Evolutionary conservation across 1,140 invertebrate species (phyloP), one percentile per base, ranked within the genome.

Genomic region (Drosophila tsacasi): DNA sequence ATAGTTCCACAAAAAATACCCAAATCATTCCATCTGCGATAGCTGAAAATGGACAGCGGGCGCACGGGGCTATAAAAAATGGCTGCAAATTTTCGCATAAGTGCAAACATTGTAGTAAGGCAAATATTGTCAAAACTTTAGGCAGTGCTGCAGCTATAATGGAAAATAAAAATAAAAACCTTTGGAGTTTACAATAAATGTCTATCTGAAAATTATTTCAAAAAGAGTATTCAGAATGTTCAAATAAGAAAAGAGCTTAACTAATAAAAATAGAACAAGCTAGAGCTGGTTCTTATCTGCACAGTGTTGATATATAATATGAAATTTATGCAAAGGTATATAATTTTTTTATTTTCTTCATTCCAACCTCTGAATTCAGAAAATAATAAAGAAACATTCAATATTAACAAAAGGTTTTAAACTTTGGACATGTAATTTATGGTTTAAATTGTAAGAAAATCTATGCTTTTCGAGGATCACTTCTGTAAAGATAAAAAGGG

Each of bases 111-210:
- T 76, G 79, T 76, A 13, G 49, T 71, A 69, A 65, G 75, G 61
- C 84, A 90, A 89, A 89, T 90, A 89, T 89, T 89, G 90, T 76
- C 81, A 90, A 71, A 75, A 84, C 75, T 84, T 89, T 89, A 73
- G 90, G 76, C 81, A 81, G 32, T 35, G 39, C 66, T 39, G 23
- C 52, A 73, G 35, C 27, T 25, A 10, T 49, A 74, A 72, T 62
- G 77, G 71, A 77, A 68, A 67, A 47, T 19, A 63, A n/a, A 64
- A 68, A 72, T 25, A 79, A 58, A 57, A 66, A 72, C 52, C 50
- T 27, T 57, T 17, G 66, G 57, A 17, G 75, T 59, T 55, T 78
- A 63, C 55, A 68, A 61, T 32, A 73, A 73, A 80, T 80, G 76
- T 65, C 68, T 78, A 83, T 86, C 83, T 66, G 76, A 71, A 87